Base-by-base conservation (phyloP, 2,888 invertebrate genomes). In the Merodon equestris region DNA sequence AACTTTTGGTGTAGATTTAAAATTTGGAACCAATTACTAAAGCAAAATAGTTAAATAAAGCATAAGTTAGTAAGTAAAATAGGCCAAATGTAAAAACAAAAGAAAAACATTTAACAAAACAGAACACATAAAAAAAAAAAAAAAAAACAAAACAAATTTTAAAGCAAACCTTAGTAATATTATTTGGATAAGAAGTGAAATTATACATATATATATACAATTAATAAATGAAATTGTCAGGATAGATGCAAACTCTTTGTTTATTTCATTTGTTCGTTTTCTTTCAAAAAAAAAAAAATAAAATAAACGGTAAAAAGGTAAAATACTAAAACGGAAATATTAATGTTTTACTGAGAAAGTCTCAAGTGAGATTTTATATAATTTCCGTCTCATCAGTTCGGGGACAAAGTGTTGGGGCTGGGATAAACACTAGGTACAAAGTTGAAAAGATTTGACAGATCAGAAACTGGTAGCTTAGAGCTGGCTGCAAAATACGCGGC, bases 21-120 rank as follows among this genome's bases (percentile, higher is more conserved):
- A 74, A 79, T 74, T 79, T 70, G 74, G 79, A 79, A 79, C 79
- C 79, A 79, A 79, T 70, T 79, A 74, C 79, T 79, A 79, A 77
- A 68, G 63, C 53, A 71, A 66, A 66, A 58, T 76, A 76, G 76
- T 47, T 64, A 70, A 76, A 76, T 76, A 68, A 63, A 54, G 60
- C 53, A 44, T 68, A 74, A 79, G 68, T 64, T 79, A 77, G 77
- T 40, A 68, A 77, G 72, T 77, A 77, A 77, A 77, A 79, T 79
- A 79, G 79, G 79, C 79, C 79, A 79, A 79, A 79, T 79, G 64
- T 79, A 79, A 79, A 70, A 71, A 60, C 44, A 42, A 48, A 13
- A 17, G 42, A 18, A 61, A 51, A 79, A 79, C 64, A 71, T 54
- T 48, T 36, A 48, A 13, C 13, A 47, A 18, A 61, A 44, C 53